phyloP scores from a whole-genome alignment of 2,888 invertebrate species.

The Leucophenga montana region DNA sequence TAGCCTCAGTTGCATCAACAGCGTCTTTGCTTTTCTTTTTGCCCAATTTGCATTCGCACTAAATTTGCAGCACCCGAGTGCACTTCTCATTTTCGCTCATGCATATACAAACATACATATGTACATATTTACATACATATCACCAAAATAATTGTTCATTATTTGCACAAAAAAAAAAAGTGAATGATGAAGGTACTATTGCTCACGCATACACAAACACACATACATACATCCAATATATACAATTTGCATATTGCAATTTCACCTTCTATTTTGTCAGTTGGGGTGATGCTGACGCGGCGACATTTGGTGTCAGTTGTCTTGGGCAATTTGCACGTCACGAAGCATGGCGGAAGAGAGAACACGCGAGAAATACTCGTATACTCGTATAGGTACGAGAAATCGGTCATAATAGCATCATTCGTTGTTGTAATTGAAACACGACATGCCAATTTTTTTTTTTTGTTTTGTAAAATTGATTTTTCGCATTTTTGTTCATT shows the following conservation, averaged over 20 bases:
- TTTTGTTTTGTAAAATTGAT: too few relatives aligned
- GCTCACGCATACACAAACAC: neutral
- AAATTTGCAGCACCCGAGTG: neutral
- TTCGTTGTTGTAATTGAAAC: too few relatives aligned
- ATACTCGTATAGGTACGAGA: too few relatives aligned
- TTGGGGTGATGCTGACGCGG: neutral
- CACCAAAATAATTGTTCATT: too few relatives aligned
- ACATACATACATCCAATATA: neutral
- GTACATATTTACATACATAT: conserved; percentile 4
- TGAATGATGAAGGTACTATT: neutral
- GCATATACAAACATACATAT: conserved; percentile 8
- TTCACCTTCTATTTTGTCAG: neutral
- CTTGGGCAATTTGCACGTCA: conserved; percentile 19
- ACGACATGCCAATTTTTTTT: too few relatives aligned
- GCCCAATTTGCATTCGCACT: conserved; percentile 64
- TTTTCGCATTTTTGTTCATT: too few relatives aligned
- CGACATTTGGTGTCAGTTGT: conserved; percentile 18
- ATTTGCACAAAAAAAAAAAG: too few relatives aligned
- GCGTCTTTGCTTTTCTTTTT: conserved; percentile 43
- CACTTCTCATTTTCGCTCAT: neutral
- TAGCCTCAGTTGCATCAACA: neutral
- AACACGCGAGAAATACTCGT: too few relatives aligned
- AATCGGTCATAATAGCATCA: too few relatives aligned
- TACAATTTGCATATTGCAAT: neutral
- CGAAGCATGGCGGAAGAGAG: too few relatives aligned